These are phyloP conservation scores for Anagrus nilaparvatae DNA, from an alignment of 1,140 invertebrate genomes.

Conservation along the genomic window DNA sequence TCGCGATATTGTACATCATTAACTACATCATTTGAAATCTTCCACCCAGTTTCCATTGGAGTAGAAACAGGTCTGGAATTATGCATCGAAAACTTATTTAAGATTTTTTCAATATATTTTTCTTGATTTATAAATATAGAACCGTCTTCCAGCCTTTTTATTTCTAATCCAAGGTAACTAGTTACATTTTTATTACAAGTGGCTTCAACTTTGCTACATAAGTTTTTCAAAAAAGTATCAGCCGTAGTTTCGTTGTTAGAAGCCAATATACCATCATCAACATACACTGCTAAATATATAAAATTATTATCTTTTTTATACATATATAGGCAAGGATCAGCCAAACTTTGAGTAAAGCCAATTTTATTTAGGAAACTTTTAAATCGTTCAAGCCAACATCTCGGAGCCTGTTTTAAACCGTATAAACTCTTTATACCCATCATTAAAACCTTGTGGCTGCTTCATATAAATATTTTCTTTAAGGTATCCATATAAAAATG, in stretches of 20 bases:
- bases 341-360: not conserved
- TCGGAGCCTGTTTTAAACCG: conserved; percentile 21
- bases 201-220: conserved; percentile 1
- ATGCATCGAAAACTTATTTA: conserved; percentile 7
- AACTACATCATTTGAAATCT: not conserved
- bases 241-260: conserved; percentile 2
- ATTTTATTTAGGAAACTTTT: not conserved
- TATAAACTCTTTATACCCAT: conserved; percentile 20
- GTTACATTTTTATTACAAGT: not conserved
- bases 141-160: not conserved
- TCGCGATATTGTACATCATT: conserved; percentile 17
- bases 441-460: conserved; percentile 24
- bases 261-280: conserved; percentile 16
- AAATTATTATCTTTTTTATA: not conserved
- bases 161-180: conserved; percentile 8
- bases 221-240: conserved; percentile 2
- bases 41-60: not conserved
- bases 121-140: conserved; percentile 10
- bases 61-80: conserved; percentile 1
- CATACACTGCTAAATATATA: conserved; percentile 7
- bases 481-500: conserved; percentile 29
- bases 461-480: conserved; percentile 29
- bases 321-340: conserved; percentile 7
- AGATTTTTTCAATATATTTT: conserved; percentile 11
- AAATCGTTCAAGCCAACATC: conserved; percentile 18